phyloP scores from a whole-genome alignment of 2,888 invertebrate species.

The Cephus spinipes region DNA sequence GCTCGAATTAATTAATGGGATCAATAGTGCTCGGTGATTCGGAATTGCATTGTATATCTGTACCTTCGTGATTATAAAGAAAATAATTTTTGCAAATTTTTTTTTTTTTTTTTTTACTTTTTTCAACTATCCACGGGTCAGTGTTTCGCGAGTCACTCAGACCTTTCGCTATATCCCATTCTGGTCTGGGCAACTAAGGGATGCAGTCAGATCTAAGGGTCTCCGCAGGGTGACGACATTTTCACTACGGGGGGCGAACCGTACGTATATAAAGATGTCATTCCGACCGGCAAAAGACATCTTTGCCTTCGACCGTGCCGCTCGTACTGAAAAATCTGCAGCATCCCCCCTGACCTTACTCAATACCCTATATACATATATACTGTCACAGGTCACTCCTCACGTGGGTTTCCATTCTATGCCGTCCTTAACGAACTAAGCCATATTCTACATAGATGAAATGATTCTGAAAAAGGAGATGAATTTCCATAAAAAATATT shows the following conservation, averaged over 20 bases:
- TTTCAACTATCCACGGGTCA: neutral
- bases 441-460: neutral
- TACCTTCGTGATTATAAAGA: neutral
- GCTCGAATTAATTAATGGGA: neutral
- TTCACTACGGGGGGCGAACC: constrained; percentile 53
- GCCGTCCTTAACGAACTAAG: neutral
- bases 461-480: neutral
- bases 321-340: neutral
- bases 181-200: constrained; percentile 14
- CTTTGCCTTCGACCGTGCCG: constrained; percentile 20
- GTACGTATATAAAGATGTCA: constrained; percentile 58
- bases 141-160: neutral
- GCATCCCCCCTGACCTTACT: constrained; percentile 9
- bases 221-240: constrained; percentile 63
- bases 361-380: neutral
- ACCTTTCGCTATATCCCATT: neutral
- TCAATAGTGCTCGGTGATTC: neutral
- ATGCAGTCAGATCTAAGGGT: constrained; percentile 55
- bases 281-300: constrained; percentile 44
- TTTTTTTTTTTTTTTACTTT: neutral
- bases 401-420: neutral
- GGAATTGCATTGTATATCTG: neutral
- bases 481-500: neutral
- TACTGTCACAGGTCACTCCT: neutral
- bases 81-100: too few relatives aligned